Evolutionary conservation across 2,888 invertebrate species (phyloP), one percentile per base, ranked within the genome.

Genomic region (Stenurella melanura): DNA sequence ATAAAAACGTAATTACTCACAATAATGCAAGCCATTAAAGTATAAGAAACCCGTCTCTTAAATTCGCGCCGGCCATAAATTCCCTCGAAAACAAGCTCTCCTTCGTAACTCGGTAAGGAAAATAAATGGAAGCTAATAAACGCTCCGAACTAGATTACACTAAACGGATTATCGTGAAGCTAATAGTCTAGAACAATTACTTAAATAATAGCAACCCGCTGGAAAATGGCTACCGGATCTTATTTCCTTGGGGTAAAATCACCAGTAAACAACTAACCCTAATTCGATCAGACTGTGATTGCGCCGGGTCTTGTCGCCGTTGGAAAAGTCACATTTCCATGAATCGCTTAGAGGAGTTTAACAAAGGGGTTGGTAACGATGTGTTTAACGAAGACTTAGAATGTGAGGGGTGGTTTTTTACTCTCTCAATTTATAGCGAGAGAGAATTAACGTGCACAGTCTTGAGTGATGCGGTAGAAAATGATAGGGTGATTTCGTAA

Each of bases 121-220:
- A 82, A 82, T 68, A 82, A 81, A 81, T 81, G 81, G 79, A 66
- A 74, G 69, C 80, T 80, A 82, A 82, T 82, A 87, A 87, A 85
- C 82, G 80, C 84, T 83, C 82, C 80, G 83, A 82, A 86, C 85
- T 86, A 86, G 87, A 87, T 87, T 88, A 87, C 87, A 86, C 87
- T 88, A 87, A 89, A 88, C 87, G 88, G 87, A 88, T 88, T 88
- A 88, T 87, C 84, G 84, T 83, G 82, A 78, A 86, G 86, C 88
- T 88, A 89, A 89, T 89, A 88, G 88, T 83, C 85, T 87, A 86
- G 88, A 88, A 87, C 88, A 88, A 89, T 89, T 89, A 89, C 88
- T 88, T 89, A 89, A 89, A 88, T 89, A 89, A 87, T 88, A 88
- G 88, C 88, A 83, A 85, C 85, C 87, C 87, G 85, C 85, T 85